Base-by-base conservation (phyloP, 2,888 invertebrate species). In the Lampropteryx suffumata region DNA sequence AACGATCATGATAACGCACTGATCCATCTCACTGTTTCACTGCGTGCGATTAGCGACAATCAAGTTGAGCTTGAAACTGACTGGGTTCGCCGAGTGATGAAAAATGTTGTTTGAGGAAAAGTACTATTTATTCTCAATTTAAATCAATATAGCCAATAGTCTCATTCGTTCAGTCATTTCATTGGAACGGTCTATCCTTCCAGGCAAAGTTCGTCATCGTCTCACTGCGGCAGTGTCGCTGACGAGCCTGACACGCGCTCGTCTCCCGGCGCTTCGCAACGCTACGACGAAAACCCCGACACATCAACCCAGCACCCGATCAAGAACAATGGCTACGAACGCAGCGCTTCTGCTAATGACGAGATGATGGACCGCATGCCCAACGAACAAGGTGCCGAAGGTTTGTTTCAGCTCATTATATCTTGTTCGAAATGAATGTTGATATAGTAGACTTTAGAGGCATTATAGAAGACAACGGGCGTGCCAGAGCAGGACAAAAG, bases 271-370 rank as follows among this genome's bases (percentile, higher is more conserved):
- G 84, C 88, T 8, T 79, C 84, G 56, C 82, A 84, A 46, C 90
- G 92, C 11, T 88, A 85, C 59, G 86, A 88, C 40, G 89, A 89
- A 73, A 89, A 72, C 55, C 87, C 80, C 55, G 90, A 84, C 81
- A 85, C 91, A 66, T 72, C 91, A 57, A 79, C 91, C 65, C 80
- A 90, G 67, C 84, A 84, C 75, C 83, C 86, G 1, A 74, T 81
- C 64, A 84, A 92, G 87, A 84, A 92, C 83, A 80, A 92, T 76
- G 82, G 92, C 79, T 82, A 90, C 59, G 91, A 90, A 68, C 82
- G 90, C 65, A 84, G 81, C 69, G 82, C 81, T 39, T 80, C 87
- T 32, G 82, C 73, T 50, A 84, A 82, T 50, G 88, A 90, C 53
- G 90, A 90, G 42, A 82, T 82, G 71, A 78, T 81, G 57, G 92